These are phyloP conservation scores for Temnothorax rugatulus DNA, from an alignment of 2,888 invertebrate genomes.

Conservation along the genomic window DNA sequence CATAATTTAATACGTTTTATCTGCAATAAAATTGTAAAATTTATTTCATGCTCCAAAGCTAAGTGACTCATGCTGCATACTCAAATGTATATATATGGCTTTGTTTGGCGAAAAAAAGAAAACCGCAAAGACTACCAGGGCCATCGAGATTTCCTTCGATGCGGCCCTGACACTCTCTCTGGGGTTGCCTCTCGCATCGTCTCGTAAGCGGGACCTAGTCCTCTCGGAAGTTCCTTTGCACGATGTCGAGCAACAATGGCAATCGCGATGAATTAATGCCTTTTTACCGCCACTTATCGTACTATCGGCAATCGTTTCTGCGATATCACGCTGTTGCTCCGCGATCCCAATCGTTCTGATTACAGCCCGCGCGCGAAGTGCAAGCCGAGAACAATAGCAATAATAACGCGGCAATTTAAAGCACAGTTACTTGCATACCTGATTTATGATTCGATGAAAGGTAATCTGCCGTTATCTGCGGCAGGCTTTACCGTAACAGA, in stretches of 20 bases:
- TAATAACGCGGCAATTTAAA: conserved; percentile 25
- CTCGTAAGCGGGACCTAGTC: conserved; percentile 38
- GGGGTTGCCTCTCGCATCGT: not conserved
- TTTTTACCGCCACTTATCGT: conserved; percentile 43
- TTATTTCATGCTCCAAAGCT: not conserved
- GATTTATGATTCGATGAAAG: conserved; percentile 22
- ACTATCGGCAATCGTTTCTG: conserved; percentile 40
- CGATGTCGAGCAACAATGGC: conserved; percentile 40
- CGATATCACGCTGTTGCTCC: conserved; percentile 29
- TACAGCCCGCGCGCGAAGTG: conserved; percentile 11
- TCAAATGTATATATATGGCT: not conserved
- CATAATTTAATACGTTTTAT: not conserved
- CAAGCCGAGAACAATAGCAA: conserved; percentile 35
- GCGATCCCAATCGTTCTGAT: conserved; percentile 45
- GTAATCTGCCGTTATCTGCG: not conserved
- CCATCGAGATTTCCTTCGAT: conserved; percentile 23
- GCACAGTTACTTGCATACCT: conserved; percentile 20
- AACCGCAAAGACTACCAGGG: not conserved
- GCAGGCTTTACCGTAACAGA: not conserved
- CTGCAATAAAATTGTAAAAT: conserved; percentile 1
- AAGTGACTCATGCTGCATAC: not conserved
- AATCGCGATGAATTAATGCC: conserved; percentile 44
- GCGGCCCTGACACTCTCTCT: conserved; percentile 43
- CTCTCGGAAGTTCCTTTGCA: conserved; percentile 45
- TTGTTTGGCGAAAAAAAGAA: not conserved